These are phyloP conservation scores for Urophycis tenuis DNA, from an alignment of 2,797 vertebrate species.

Conservation along the genomic window DNA sequence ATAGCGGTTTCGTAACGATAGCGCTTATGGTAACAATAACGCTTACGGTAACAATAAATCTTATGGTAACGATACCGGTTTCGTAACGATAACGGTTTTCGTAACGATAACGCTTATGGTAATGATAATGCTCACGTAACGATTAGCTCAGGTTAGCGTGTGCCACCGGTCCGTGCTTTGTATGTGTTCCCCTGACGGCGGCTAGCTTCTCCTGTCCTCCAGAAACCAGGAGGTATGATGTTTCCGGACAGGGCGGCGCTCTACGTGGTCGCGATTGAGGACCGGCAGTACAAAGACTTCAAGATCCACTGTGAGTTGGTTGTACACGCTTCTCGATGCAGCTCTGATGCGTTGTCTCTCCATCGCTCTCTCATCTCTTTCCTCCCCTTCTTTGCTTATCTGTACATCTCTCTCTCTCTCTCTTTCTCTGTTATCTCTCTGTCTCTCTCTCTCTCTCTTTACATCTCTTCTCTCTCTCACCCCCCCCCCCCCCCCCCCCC, in stretches of 20 bases:
- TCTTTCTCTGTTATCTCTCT: background rate
- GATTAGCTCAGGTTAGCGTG: background rate
- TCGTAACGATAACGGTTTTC: too few species aligned
- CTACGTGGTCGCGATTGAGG: constrained; percentile 94
- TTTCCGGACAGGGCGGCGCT: constrained; percentile 95
- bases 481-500: too few species aligned
- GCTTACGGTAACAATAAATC: too few species aligned
- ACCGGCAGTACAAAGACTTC: constrained; percentile 98
- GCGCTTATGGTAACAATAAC: too few species aligned
- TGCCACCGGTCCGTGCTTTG: too few species aligned
- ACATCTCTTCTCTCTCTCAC: too few species aligned
- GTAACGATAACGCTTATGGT: too few species aligned
- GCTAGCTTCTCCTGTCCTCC: constrained; percentile 59
- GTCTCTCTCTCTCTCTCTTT: too few species aligned
- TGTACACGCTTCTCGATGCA: background rate
- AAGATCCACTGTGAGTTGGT: constrained; percentile 94
- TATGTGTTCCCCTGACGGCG: constrained; percentile 7
- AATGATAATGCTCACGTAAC: too few species aligned
- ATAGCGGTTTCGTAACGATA: too few species aligned
- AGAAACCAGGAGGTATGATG: constrained; percentile 98
- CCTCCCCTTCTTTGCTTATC: background rate
- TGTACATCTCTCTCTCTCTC: background rate
- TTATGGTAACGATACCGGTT: too few species aligned
- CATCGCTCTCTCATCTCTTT: background rate
- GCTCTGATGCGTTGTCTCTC: background rate